These are phyloP conservation scores for Diabrotica balteata DNA, from an alignment of 2,888 invertebrate genomes.

Conservation along the genomic window DNA sequence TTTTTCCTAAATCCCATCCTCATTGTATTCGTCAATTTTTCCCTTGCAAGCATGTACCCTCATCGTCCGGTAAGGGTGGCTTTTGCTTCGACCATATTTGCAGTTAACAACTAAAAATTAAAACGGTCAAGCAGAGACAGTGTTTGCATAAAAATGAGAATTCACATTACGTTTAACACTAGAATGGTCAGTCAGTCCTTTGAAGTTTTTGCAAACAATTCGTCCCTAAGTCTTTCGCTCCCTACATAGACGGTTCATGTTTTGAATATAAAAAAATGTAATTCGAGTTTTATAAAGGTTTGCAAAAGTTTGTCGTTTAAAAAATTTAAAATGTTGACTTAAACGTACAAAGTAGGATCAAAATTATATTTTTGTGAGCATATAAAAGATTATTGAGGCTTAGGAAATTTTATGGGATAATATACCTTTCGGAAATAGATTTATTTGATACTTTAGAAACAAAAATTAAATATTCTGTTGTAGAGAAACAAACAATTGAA, in stretches of 20 bases:
- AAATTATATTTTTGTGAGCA: too few relatives aligned
- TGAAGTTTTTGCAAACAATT: slow-evolving; percentile 34
- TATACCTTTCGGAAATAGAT: too few relatives aligned
- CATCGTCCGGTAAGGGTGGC: slow-evolving; percentile 1
- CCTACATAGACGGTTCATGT: background rate
- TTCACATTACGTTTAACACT: slow-evolving; percentile 38
- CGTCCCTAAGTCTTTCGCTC: background rate
- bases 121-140: slow-evolving; percentile 35
- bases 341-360: too few relatives aligned
- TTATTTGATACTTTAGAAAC: too few relatives aligned
- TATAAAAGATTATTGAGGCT: too few relatives aligned
- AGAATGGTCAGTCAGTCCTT: slow-evolving; percentile 36
- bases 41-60: background rate
- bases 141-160: slow-evolving; percentile 45
- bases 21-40: background rate
- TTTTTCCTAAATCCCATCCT: slow-evolving; percentile 11
- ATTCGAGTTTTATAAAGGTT: background rate
- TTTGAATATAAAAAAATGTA: background rate
- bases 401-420: too few relatives aligned
- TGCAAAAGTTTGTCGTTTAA: background rate
- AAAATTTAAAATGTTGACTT: too few relatives aligned
- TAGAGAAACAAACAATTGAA: too few relatives aligned
- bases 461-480: too few relatives aligned
- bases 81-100: slow-evolving; percentile 23
- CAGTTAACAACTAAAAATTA: slow-evolving; percentile 40